Evolutionary conservation across 2,113 vertebrate genomes (phyloP).

Genomic region (Agapornis roseicollis): DNA sequence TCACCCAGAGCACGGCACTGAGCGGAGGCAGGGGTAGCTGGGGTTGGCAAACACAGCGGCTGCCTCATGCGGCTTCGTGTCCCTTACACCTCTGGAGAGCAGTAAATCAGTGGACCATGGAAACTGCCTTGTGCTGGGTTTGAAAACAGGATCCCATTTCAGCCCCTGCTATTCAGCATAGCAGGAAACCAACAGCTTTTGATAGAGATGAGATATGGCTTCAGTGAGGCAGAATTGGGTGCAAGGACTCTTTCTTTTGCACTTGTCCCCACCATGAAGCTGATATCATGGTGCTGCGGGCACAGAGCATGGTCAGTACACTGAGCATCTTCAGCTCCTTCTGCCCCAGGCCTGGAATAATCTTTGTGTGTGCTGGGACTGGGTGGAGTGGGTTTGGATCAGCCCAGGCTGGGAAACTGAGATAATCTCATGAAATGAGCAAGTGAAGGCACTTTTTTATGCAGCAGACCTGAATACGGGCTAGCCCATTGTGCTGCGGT

Average conservation of each 20-base stretch:
- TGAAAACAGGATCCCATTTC: not conserved
- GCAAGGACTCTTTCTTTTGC: rapidly evolving
- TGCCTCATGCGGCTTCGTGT: not conserved
- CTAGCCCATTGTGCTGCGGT: not conserved
- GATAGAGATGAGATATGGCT: not conserved
- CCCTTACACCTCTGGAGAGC: not conserved
- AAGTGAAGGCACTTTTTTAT: not conserved
- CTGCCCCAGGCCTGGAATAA: not conserved
- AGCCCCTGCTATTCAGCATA: not conserved
- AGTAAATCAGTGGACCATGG: not conserved
- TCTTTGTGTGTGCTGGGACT: not conserved
- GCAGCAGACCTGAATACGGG: not conserved
- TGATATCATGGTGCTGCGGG: not conserved
- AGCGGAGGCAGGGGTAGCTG: not conserved
- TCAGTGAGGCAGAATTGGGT: not conserved
- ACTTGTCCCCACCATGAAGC: not conserved
- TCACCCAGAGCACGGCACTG: not conserved
- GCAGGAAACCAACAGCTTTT: not conserved
- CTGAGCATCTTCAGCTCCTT: not conserved
- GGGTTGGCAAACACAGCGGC: not conserved
- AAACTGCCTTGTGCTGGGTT: not conserved
- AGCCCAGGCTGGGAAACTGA: not conserved
- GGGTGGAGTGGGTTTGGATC: not conserved
- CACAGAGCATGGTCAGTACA: rapidly evolving
- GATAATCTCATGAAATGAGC: not conserved